These are phyloP conservation scores for Leptinotarsa defecta DNA, from an alignment of 1,140 invertebrate species.

Conservation along the genomic window DNA sequence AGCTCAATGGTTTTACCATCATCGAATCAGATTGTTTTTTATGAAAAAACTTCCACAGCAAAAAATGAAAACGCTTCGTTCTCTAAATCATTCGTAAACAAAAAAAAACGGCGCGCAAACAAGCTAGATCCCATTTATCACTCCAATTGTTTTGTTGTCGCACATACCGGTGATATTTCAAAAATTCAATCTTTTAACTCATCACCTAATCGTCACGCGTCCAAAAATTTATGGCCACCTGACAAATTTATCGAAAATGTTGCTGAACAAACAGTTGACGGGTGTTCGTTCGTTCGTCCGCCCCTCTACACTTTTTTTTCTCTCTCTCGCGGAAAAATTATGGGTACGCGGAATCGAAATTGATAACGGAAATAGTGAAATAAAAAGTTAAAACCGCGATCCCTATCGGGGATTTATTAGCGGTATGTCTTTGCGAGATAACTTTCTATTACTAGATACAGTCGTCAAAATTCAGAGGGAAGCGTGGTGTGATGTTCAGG, in stretches of 20 bases:
- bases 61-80: neutral
- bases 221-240: slow-evolving; percentile 39
- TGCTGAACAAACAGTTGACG: slow-evolving; percentile 41
- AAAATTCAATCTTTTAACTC: slow-evolving; percentile 49
- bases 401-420: slow-evolving; percentile 36
- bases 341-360: slow-evolving; percentile 12
- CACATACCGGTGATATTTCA: slow-evolving; percentile 38
- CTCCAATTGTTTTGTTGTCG: slow-evolving; percentile 40
- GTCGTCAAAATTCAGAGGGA: slow-evolving; percentile 18
- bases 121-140: slow-evolving; percentile 32
- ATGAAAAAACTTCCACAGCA: neutral
- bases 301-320: neutral
- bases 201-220: slow-evolving; percentile 41
- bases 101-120: slow-evolving; percentile 3
- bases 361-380: slow-evolving; percentile 25
- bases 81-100: neutral
- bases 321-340: slow-evolving; percentile 20
- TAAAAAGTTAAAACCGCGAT: slow-evolving; percentile 28
- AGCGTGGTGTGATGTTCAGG: neutral
- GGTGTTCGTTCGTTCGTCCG: neutral
- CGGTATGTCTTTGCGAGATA: slow-evolving; percentile 37
- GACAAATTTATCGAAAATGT: slow-evolving; percentile 44
- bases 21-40: neutral
- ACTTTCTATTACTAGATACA: slow-evolving; percentile 28
- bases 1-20: no score